Evolutionary conservation across 2,797 vertebrate species (phyloP).

Genomic region (Notoglanidium macrostoma): DNA sequence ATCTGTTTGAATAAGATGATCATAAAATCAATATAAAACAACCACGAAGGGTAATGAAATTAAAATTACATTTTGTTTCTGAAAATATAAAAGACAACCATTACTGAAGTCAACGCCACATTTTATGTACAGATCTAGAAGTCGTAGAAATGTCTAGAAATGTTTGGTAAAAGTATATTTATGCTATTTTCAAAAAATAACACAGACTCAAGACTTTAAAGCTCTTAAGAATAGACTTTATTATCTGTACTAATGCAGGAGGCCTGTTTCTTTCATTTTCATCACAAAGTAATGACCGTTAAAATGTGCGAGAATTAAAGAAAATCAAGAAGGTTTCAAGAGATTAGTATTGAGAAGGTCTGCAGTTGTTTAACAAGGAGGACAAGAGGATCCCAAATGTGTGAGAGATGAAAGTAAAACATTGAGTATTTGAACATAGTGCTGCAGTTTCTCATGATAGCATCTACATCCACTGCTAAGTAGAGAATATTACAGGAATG

Average conservation of each 20-base stretch:
- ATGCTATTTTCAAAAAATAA: neutral
- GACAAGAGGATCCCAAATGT: neutral
- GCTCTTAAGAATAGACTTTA: neutral
- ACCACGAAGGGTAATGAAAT: neutral
- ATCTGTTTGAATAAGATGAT: neutral
- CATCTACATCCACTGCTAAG: neutral
- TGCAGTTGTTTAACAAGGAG: neutral
- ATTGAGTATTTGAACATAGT: neutral
- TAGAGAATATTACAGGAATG: neutral
- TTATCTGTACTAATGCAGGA: neutral
- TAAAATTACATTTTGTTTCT: neutral
- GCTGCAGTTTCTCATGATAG: neutral
- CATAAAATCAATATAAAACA: neutral
- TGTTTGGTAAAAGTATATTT: neutral
- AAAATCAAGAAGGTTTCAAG: neutral
- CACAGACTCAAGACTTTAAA: neutral
- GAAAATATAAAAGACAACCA: neutral
- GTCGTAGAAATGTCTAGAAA: neutral
- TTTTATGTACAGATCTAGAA: neutral
- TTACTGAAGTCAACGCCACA: neutral
- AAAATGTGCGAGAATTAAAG: neutral
- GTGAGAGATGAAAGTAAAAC: neutral
- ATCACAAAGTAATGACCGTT: neutral
- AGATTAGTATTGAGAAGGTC: neutral
- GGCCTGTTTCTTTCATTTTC: neutral